Evolutionary conservation across 2,888 invertebrate species (phyloP), one percentile per base, ranked within the genome.

Genomic region (Tuta absoluta): DNA sequence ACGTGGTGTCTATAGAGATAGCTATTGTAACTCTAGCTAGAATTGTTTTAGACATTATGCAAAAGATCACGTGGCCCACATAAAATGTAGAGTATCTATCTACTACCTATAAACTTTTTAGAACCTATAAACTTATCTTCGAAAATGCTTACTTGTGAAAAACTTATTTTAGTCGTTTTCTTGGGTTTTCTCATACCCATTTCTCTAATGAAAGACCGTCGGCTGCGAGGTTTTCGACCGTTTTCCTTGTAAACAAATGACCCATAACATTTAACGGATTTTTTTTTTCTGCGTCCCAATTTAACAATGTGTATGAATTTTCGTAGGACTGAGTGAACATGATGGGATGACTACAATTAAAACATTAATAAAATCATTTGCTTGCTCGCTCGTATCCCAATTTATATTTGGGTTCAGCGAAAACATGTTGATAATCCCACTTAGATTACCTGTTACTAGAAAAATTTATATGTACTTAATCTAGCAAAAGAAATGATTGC

Each of bases 11-110:
- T 51, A 23, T 21, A 21, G 33, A 23, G 23, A 19, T 53, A 62
- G 37, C 62, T 51, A 23, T 62, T 62, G 51, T 51, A 53, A 62
- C 24, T 37, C 62, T 38, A 57, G 51, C 62, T 38, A 57, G 51
- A 51, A 21, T 51, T 51, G 51, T 51, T 21, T 21, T 21, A 51
- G 51, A 21, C 51, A 51, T 51, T 51, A 51, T 51, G 51, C 51
- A 51, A 51, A 51, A 51, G 21, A 51, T 51, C 23, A 23, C 51
- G 51, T 23, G 19, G 51, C 12, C 23, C 51, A 23, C 23, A 51
- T 51, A 51, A 21, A 51, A 51, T 21, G 23, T 23, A 51, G 51
- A 11, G 5, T 12, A 51, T 51, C 19, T 10, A 19, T 8, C 7
- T 4, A 48, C 17, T 48, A 19, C 48, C 17, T 19, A 48, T n/a